Evolutionary conservation across 2,888 invertebrate genomes (phyloP).

Genomic region (Plusia festucae): DNA sequence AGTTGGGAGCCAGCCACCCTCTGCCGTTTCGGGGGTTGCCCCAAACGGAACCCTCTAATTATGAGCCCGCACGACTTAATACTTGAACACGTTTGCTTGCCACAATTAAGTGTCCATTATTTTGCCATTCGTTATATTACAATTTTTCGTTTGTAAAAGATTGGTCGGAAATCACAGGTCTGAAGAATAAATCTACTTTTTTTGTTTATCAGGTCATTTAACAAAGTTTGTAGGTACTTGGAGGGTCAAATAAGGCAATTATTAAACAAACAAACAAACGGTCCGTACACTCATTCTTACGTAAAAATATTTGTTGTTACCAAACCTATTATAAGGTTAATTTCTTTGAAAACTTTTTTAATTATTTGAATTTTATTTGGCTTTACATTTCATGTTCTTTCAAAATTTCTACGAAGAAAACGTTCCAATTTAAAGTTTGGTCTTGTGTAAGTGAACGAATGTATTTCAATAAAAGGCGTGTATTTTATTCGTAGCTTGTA

Average conservation of each 20-base stretch:
- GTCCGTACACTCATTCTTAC: slow-evolving; percentile 36
- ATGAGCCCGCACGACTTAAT: slow-evolving; percentile 82
- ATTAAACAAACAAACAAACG: slow-evolving; percentile 41
- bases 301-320: slow-evolving; percentile 36
- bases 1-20: slow-evolving; percentile 67
- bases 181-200: too few relatives aligned
- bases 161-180: too few relatives aligned
- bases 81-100: slow-evolving; percentile 87
- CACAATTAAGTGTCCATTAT: slow-evolving; percentile 81
- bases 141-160: too few relatives aligned
- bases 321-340: slow-evolving; percentile 17
- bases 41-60: slow-evolving; percentile 79
- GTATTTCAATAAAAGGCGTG: slow-evolving; percentile 24
- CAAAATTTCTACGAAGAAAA: slow-evolving; percentile 18
- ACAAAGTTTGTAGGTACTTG: slow-evolving; percentile 35
- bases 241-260: slow-evolving; percentile 37
- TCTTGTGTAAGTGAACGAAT: slow-evolving; percentile 28
- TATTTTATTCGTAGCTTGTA: slow-evolving; percentile 32
- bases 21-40: slow-evolving; percentile 65
- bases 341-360: slow-evolving; percentile 43
- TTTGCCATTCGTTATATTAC: slow-evolving; percentile 72
- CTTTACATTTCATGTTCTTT: slow-evolving; percentile 16
- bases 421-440: slow-evolving; percentile 11
- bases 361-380: slow-evolving; percentile 26
- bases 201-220: slow-evolving; percentile 42